A percentile compares a stretch with the other conserved stretches of the same genome.
These are phyloP conservation scores for Climacteris rufus DNA, from an alignment of 2,113 vertebrate species.

Conservation along the genomic window DNA sequence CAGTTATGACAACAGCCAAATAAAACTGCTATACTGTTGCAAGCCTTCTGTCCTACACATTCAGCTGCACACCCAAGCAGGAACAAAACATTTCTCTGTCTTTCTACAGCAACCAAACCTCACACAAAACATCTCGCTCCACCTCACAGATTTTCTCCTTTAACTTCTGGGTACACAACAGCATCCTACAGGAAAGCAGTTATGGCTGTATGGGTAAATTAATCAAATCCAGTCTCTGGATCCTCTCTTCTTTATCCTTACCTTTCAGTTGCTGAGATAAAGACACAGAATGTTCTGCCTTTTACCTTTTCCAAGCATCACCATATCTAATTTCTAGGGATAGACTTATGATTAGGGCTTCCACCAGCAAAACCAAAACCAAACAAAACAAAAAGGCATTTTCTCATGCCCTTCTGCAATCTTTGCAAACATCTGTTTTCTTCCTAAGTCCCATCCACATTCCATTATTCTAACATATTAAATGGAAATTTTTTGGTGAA, in stretches of 20 bases:
- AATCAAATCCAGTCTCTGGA: neutral
- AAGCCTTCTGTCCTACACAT: neutral
- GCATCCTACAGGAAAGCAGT: neutral
- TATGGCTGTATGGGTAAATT: fast-evolving
- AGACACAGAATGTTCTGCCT: neutral
- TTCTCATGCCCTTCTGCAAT: conserved; percentile 20
- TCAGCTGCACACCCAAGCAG: neutral
- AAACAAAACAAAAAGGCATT: neutral
- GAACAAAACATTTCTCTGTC: neutral
- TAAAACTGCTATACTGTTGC: neutral
- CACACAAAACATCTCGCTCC: neutral
- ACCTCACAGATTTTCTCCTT: neutral
- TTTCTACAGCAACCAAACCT: neutral
- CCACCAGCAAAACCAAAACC: neutral
- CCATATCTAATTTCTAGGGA: neutral
- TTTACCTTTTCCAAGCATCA: neutral
- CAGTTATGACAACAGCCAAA: conserved; percentile 19
- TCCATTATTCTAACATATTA: conserved; percentile 1
- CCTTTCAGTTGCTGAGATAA: neutral
- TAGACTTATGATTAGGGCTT: neutral
- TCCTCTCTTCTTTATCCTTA: neutral
- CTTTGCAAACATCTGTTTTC: conserved; percentile 20
- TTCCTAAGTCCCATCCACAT: neutral
- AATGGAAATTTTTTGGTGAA: neutral
- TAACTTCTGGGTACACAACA: neutral